Base-by-base conservation (phyloP, 1,140 invertebrate genomes). In the Bombyx mandarina region DNA sequence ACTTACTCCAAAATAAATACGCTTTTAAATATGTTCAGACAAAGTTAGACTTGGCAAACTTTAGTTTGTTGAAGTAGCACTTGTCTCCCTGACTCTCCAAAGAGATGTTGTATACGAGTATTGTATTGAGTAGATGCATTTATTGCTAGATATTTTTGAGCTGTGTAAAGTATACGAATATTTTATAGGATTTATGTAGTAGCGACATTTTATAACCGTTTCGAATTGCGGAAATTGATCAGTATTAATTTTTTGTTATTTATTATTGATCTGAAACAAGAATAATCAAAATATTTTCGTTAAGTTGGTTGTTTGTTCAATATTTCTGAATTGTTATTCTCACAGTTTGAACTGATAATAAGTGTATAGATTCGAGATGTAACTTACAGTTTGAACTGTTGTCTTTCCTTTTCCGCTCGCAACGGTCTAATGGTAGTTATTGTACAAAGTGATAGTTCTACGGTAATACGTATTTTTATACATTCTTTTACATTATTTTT, bases 371-470 rank as follows among this genome's bases (percentile, higher is more conserved):
- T 35, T 35, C 26, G 26, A 35, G 4, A 35, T 35, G 26, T 35
- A 35, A 35, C 12, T 35, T 35, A 35, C 4, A 35, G 26, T 35
- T 35, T 1, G 2, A 35, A 35, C 0, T 35, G 2, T 35, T 18
- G 61, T 65, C 63, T 71, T 60, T 58, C 73, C 75, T 86, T 77
- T 82, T 84, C 75, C 79, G 66, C 57, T 56, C 70, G 72, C 69
- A 66, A 69, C 76, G 80, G 75, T 73, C 56, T 79, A 77, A 70
- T 64, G 76, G 69, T 84, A 81, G 77, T 64, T 51, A 69, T 69
- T 82, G 83, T 86, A 86, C 77, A 86, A 86, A 83, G 83, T 86
- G 83, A 86, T 86, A 86, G 81, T 80, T 81, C 71, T 84, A 84
- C 82, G 83, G 82, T 82, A 78, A 66, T 83, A 79, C 80, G 79